Evolutionary conservation across 2,113 vertebrate genomes (phyloP), one percentile per base, ranked within the genome.

Genomic region (Cyanoramphus novaezelandiae): DNA sequence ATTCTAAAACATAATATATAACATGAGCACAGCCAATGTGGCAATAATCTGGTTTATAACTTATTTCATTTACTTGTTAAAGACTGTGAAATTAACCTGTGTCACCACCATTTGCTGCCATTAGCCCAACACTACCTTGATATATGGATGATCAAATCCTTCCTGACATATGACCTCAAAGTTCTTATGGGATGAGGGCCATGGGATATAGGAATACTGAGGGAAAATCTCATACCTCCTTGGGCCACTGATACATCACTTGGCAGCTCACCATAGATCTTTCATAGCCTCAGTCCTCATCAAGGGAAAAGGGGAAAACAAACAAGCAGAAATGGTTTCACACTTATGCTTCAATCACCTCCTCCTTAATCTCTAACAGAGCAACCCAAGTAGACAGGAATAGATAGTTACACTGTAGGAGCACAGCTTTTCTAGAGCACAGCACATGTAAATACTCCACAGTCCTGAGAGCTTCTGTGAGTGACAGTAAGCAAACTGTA

Each of bases 81-180:
- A 86, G 68, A 49, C 93, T 83, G n/a, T 63, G 44, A 90, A 91
- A 91, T 90, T 92, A 91, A 90, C 64, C 68, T 46, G 7, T 35
- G 47, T 69, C 60, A 81, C 63, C 60, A 88, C 23, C 4, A 1
- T 63, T 81, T 70, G 31, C 23, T 63, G 55, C 77, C 64, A 78
- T 81, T 80, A 81, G 14, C 43, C 43, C 39, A 77, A 50, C 20
- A 27, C 18, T 78, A 24, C 67, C 39, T 71, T 83, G 60, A 72
- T 47, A 49, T 3, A 39, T 13, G 31, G 25, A 86, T 62, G 60
- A 86, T n/a, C 59, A 92, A 91, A 90, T 77, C 25, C 16, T 27
- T 91, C 67, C 64, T 76, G 67, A 75, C 29, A 47, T 21, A 9
- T 25, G 29, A 72, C 44, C 35, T 87, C 57, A 69, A 90, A 83